Evolutionary conservation across 2,888 invertebrate species (phyloP).

Genomic region (Chrysina gloriosa): DNA sequence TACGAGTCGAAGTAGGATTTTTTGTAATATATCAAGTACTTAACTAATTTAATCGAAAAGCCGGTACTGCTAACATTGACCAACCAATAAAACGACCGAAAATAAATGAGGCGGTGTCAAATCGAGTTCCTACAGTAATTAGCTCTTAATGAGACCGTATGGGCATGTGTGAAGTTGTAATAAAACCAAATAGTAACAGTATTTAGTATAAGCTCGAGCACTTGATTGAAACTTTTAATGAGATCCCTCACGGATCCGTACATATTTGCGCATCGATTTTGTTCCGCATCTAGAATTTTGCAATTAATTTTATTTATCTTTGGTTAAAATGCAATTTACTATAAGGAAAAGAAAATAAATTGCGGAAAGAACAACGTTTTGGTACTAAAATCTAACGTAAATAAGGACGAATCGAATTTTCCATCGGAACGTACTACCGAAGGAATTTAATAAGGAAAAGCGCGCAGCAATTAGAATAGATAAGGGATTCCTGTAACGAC

Average conservation of each 20-base stretch:
- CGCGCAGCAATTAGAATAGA: slow-evolving; percentile 19
- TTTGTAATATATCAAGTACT: too few relatives aligned
- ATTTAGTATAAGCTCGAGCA: slow-evolving; percentile 20
- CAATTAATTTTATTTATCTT: slow-evolving; percentile 21
- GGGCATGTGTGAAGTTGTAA: slow-evolving; percentile 49
- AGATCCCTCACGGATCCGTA: slow-evolving; percentile 14
- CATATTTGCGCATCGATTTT: neutral
- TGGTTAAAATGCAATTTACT: neutral
- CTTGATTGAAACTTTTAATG: slow-evolving; percentile 41
- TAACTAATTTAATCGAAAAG: too few relatives aligned
- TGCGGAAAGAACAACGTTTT: neutral
- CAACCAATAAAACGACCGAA: slow-evolving; percentile 10
- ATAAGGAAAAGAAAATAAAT: neutral
- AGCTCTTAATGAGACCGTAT: slow-evolving; percentile 50
- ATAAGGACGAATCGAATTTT: neutral
- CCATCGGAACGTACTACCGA: neutral
- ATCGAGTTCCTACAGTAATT: slow-evolving; percentile 52
- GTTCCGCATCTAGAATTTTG: neutral
- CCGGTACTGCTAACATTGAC: slow-evolving; percentile 14
- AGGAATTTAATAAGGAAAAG: slow-evolving; percentile 21
- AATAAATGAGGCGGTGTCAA: slow-evolving; percentile 51
- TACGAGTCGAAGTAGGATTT: too few relatives aligned
- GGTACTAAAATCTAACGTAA: neutral
- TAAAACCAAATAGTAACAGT: slow-evolving; percentile 42
- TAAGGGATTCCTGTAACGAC: neutral